These are phyloP conservation scores for Crotophaga sulcirostris DNA, from an alignment of 2,113 vertebrate species.

Conservation along the genomic window DNA sequence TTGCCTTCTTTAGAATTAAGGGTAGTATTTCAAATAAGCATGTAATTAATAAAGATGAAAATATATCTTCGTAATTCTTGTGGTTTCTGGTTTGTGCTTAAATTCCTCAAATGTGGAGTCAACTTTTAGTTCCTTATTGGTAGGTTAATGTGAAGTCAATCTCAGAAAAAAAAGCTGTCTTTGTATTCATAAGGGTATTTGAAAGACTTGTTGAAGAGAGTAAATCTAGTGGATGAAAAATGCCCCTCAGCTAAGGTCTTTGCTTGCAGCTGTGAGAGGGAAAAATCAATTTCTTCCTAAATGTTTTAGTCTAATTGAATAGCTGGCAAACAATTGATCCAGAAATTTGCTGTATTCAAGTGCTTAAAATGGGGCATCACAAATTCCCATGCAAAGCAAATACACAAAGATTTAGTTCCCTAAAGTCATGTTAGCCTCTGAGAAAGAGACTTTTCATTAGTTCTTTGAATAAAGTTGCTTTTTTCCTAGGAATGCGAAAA, in stretches of 20 bases:
- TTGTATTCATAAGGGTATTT: not conserved
- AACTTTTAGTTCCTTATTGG: not conserved
- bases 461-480: not conserved
- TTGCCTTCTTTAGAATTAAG: not conserved
- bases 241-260: not conserved
- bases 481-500: not conserved
- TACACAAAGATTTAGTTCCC: not conserved
- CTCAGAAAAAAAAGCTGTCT: not conserved
- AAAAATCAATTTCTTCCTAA: slow-evolving; percentile 6
- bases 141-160: not conserved
- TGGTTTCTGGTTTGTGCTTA: not conserved
- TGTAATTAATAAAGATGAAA: not conserved
- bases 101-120: not conserved
- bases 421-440: not conserved
- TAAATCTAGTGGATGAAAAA: not conserved
- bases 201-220: not conserved
- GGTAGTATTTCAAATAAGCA: not conserved
- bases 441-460: not conserved
- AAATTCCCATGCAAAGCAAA: not conserved
- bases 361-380: not conserved
- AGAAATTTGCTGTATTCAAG: not conserved
- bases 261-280: not conserved
- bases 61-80: not conserved
- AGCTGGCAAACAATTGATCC: slow-evolving; percentile 19
- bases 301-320: slow-evolving; percentile 5